Percentiles rank a stretch among this genome's conserved stretches.
Evolutionary conservation across 1,140 invertebrate species (phyloP).

Genomic region (Drosophila saltans): DNA sequence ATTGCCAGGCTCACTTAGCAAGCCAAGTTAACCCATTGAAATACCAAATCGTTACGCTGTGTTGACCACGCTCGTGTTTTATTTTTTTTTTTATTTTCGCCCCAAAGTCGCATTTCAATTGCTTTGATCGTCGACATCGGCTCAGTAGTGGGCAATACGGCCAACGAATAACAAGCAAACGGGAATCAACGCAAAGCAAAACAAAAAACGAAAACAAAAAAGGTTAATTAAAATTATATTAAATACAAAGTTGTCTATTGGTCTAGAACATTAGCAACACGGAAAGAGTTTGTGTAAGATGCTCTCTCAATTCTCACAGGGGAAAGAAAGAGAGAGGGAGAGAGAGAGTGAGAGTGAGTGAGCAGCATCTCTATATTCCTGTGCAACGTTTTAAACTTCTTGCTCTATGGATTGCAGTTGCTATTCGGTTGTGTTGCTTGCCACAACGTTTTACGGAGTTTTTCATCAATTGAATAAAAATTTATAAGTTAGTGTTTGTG

Average conservation of each 20-base stretch:
- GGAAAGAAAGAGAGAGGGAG: constrained; percentile 1
- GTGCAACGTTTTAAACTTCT: constrained; percentile 49
- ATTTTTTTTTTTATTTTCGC: constrained; percentile 21
- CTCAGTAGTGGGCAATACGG: constrained; percentile 69
- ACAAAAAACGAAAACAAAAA: background rate
- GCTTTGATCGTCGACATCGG: constrained; percentile 47
- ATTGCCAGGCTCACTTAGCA: constrained; percentile 8
- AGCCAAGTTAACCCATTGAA: constrained; percentile 70
- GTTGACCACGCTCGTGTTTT: constrained; percentile 25
- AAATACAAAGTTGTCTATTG: constrained; percentile 25
- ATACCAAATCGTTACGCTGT: constrained; percentile 31
- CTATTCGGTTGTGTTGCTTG: constrained; percentile 61
- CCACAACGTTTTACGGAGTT: constrained; percentile 51
- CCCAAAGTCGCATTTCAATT: constrained; percentile 31
- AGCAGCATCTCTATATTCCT: constrained; percentile 8
- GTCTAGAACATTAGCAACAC: constrained; percentile 50
- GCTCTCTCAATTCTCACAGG: background rate
- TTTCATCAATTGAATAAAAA: constrained; percentile 1
- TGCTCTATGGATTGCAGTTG: constrained; percentile 61
- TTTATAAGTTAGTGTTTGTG: constrained; percentile 13
- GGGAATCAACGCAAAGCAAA: constrained; percentile 22
- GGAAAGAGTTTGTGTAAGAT: constrained; percentile 21
- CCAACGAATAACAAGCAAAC: constrained; percentile 66
- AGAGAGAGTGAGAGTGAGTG: constrained; percentile 7
- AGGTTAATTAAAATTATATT: constrained; percentile 30